Conservation (phyloP, 2,797 vertebrate genomes). For the Periparus ater region DNA sequence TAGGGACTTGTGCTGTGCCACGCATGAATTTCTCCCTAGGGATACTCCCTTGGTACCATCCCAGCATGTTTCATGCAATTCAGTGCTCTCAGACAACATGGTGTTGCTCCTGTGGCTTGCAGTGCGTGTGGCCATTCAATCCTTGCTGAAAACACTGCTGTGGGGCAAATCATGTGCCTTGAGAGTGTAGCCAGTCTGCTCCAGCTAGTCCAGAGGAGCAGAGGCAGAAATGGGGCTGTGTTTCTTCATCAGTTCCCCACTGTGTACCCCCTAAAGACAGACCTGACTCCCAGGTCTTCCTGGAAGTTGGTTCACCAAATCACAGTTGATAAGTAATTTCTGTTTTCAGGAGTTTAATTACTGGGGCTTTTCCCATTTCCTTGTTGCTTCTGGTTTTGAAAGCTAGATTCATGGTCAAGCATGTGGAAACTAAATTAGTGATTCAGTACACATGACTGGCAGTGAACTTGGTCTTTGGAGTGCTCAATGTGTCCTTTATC, state of each 20-base stretch:
- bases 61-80: not conserved
- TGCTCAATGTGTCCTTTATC: not conserved
- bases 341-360: not conserved
- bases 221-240: not conserved
- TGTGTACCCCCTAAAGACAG: not conserved
- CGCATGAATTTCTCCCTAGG: not conserved
- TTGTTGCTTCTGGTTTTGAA: not conserved
- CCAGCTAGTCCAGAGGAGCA: not conserved
- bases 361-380: not conserved
- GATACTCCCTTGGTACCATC: not conserved
- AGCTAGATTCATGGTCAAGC: not conserved
- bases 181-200: not conserved
- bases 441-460: not conserved
- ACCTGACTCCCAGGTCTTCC: not conserved
- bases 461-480: not conserved
- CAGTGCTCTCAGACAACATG: not conserved
- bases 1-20: not conserved
- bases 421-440: not conserved
- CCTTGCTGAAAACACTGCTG: not conserved
- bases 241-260: not conserved
- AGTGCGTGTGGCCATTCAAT: rapidly evolving
- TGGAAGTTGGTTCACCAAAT: not conserved
- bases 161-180: not conserved
- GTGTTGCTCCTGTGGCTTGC: rapidly evolving
- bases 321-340: not conserved